Evolutionary conservation across 53 echinoderm and acorn worm genomes (phyloP).

Genomic region (Arbacia lixula): DNA sequence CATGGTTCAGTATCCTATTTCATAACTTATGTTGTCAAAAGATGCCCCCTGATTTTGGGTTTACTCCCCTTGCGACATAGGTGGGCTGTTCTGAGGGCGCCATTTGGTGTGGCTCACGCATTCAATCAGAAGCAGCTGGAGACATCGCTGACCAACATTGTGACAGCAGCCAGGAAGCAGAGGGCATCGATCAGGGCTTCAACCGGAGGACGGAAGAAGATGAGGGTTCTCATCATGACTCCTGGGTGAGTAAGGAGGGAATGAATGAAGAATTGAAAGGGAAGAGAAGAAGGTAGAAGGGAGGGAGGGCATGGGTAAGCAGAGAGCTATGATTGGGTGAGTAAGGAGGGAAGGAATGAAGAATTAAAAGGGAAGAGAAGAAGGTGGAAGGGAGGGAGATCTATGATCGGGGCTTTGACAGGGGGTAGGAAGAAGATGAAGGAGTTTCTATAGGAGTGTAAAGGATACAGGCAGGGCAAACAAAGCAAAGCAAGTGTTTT

Average conservation of each 20-base stretch:
- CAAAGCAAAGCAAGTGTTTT: no score
- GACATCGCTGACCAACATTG: conserved; percentile 67
- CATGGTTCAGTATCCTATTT: no score
- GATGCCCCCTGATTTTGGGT: no score
- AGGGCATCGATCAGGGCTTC: conserved; percentile 86
- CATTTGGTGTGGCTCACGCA: conserved; percentile 74
- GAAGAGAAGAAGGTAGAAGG: not conserved
- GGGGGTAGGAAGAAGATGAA: no score
- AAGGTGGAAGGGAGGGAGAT: not conserved
- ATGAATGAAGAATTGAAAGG: not conserved
- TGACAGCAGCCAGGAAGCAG: conserved; percentile 80
- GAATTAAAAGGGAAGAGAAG: not conserved
- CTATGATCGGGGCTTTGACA: no score
- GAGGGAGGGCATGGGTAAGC: not conserved
- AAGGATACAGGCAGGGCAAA: no score
- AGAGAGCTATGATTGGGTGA: not conserved
- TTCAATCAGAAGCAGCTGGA: conserved; percentile 73
- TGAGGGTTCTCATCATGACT: conserved; percentile 83
- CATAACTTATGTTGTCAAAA: no score
- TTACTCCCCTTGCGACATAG: no score
- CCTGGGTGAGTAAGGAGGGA: conserved; percentile 75
- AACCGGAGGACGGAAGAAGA: conserved; percentile 87
- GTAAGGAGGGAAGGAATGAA: not conserved
- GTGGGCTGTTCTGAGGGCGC: conserved; percentile 85
- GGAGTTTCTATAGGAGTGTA: no score